Conservation (phyloP, 2,888 invertebrate species). For the Ormia ochracea region DNA sequence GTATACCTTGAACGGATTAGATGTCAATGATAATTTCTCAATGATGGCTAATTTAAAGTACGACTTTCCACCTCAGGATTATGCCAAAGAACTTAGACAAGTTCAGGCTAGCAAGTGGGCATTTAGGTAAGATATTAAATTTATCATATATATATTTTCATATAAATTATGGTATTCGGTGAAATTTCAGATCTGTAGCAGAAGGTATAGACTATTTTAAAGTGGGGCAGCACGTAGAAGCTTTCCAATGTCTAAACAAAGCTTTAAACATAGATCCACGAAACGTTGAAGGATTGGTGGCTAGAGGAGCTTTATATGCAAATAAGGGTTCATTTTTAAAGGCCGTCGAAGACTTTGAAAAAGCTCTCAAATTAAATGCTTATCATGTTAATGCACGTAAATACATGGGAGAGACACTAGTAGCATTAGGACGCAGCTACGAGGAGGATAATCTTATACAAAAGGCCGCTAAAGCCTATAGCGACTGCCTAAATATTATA, state of each 20-base stretch:
- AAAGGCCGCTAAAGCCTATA: constrained; percentile 90
- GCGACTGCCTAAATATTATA: constrained; percentile 88
- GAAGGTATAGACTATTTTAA: constrained; percentile 97
- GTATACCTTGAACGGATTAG: constrained; percentile 81
- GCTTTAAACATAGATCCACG: constrained; percentile 93
- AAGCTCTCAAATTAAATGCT: constrained; percentile 90
- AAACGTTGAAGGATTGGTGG: constrained; percentile 94
- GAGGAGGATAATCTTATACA: constrained; percentile 91
- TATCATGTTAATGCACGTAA: constrained; percentile 95
- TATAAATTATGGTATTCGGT: not conserved
- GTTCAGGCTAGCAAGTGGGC: constrained; percentile 96
- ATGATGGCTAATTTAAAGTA: constrained; percentile 79
- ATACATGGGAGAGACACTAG: constrained; percentile 94
- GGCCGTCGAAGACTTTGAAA: constrained; percentile 96
- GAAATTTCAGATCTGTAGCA: constrained; percentile 83
- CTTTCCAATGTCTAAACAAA: constrained; percentile 95
- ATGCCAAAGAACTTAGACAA: constrained; percentile 89
- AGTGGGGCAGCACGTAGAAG: constrained; percentile 93
- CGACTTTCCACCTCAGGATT: constrained; percentile 87
- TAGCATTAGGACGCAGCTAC: constrained; percentile 91
- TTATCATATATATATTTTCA: not conserved
- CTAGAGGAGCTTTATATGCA: constrained; percentile 93
- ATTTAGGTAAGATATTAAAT: constrained; percentile 79
- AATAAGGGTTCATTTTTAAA: constrained; percentile 95
- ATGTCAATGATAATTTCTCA: constrained; percentile 71